These are phyloP conservation scores for Amblyornis subalaris DNA, from an alignment of 2,113 vertebrate species.

Conservation along the genomic window DNA sequence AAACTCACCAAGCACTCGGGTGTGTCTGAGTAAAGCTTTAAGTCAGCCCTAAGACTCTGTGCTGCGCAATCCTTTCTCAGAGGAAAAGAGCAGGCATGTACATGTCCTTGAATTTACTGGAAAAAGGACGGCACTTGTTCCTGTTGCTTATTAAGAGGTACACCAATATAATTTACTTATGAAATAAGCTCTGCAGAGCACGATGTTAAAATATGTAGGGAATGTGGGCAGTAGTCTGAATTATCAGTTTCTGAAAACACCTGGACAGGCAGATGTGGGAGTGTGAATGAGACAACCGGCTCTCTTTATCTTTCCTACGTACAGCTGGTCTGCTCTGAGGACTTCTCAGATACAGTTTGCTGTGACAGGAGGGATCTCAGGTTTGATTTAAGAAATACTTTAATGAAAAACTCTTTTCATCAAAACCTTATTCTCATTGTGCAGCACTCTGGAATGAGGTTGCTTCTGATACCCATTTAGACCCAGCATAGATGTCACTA, in stretches of 20 bases:
- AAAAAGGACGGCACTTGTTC: not conserved
- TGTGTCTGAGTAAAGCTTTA: not conserved
- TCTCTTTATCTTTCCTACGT: not conserved
- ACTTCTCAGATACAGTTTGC: not conserved
- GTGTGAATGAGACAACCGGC: not conserved
- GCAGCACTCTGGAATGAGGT: not conserved
- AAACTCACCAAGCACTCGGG: accelerated
- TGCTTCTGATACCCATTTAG: not conserved
- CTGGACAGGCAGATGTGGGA: not conserved
- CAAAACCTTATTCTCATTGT: not conserved
- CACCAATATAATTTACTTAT: not conserved
- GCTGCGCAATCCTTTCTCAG: not conserved
- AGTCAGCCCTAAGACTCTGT: not conserved
- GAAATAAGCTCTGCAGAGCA: not conserved
- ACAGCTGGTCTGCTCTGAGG: not conserved
- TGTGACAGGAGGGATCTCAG: not conserved
- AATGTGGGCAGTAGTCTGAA: not conserved
- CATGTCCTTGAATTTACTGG: not conserved
- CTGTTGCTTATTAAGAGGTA: not conserved
- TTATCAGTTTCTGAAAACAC: not conserved
- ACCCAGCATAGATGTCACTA: not conserved
- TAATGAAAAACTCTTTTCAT: not conserved
- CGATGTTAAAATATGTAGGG: not conserved
- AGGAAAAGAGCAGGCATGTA: not conserved
- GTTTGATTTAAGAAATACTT: not conserved